Percentiles rank a stretch among this genome's conserved stretches.
Conservation (phyloP, 2,797 vertebrate species). For the Sternarchorhynchus goeldii region DNA sequence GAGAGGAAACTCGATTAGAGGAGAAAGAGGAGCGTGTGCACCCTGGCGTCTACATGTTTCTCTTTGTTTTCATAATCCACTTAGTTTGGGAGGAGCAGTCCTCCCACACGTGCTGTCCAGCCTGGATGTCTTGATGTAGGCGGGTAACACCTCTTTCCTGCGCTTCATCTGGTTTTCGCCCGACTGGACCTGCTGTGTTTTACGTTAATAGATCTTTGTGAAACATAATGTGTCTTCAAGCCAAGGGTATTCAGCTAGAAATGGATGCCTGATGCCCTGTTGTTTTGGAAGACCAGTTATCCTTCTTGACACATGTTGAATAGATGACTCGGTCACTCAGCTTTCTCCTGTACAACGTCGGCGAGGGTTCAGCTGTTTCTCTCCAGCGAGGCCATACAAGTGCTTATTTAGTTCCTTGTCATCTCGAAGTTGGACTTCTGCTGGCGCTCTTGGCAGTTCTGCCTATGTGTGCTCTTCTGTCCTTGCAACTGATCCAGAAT, state of each 20-base stretch:
- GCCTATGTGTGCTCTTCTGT: too few species aligned
- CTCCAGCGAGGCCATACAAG: too few species aligned
- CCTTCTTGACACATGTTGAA: too few species aligned
- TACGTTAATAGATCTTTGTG: not conserved
- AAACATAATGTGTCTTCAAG: conserved; percentile 5
- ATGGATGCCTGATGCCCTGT: not conserved
- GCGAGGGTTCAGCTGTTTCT: too few species aligned
- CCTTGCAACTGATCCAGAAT: too few species aligned
- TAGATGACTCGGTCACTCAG: too few species aligned
- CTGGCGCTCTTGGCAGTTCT: too few species aligned
- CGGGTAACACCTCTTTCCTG: conserved; percentile 64
- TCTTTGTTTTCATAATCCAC: conserved; percentile 63
- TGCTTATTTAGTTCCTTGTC: too few species aligned
- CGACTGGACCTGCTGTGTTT: conserved; percentile 17
- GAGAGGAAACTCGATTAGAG: conserved; percentile 66
- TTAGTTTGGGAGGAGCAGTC: conserved; percentile 60
- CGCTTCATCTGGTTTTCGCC: conserved; percentile 9
- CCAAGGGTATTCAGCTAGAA: not conserved
- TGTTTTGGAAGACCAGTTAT: not conserved
- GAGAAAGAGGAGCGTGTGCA: conserved; percentile 32
- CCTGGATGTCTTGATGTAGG: conserved; percentile 66
- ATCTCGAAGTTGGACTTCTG: too few species aligned
- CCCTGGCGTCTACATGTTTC: conserved; percentile 52
- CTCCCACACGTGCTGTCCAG: conserved; percentile 65
- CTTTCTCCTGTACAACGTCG: too few species aligned